Base-by-base conservation (phyloP, 1,140 invertebrate species). In the Drosophila kanapiae region DNA sequence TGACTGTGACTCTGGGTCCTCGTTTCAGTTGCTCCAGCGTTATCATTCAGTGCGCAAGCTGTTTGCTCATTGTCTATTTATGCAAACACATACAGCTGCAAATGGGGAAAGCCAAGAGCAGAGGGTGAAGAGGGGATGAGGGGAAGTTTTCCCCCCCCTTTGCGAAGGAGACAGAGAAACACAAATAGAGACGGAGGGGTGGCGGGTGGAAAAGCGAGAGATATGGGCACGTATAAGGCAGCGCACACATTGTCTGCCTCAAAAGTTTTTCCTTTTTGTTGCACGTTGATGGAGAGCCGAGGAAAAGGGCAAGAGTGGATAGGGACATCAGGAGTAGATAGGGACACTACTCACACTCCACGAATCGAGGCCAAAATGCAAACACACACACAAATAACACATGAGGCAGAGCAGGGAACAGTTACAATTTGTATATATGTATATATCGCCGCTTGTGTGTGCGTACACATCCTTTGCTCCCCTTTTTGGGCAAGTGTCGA, bases 51-150 rank as follows among this genome's bases (percentile, higher is more conserved):
- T 75, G 77, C 74, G 85, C 85, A 88, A 88, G 85, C 85, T 88
- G 85, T 88, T 88, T 88, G 85, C 81, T 88, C 85, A 88, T 88
- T 88, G 85, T 88, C 85, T 88, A 88, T 90, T 88, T 88, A 88
- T 88, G 85, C 80, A 85, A 84, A 85, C 84, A 80, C 70, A 88
- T 64, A 81, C 54, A 88, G 14, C 70, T 61, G 79, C 48, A 78
- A 18, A 64, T 29, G 42, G 29, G 48, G 38, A 47, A 14, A 45
- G 33, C 29, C 49, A 27, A 35, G 60, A 31, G 42, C 10, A 23
- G 40, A 14, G 31, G 31, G 14, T 2, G 14, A 40, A 14, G 18
- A 40, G n/a, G 2, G 37, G 47, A 8, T n/a, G 27, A 0, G 3
- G 7, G 5, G 18, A 3, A 38, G n/a, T 14, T 40, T 40, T 40